Conservation (phyloP, 1,140 invertebrate genomes). For the Cyclina sinensis region DNA sequence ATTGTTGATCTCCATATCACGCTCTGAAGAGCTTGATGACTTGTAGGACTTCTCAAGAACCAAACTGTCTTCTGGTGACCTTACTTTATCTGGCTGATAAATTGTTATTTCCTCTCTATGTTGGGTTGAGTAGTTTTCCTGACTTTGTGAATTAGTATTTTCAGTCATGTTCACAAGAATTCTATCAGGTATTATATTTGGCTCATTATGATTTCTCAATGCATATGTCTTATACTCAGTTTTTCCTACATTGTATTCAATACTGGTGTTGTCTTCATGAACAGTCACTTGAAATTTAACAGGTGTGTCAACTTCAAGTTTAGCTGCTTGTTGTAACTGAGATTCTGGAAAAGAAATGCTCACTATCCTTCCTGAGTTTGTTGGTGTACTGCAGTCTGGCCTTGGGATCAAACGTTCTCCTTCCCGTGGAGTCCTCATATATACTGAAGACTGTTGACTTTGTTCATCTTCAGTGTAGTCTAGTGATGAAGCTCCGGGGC, state of each 20-base stretch:
- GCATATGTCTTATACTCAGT: conserved; percentile 81
- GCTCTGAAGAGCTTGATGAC: conserved; percentile 45
- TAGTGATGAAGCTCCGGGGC: conserved; percentile 58
- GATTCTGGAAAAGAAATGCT: conserved; percentile 57
- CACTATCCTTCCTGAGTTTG: neutral
- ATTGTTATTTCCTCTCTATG: conserved; percentile 68
- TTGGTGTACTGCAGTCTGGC: conserved; percentile 59
- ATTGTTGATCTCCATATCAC: conserved; percentile 54
- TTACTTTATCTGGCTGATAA: conserved; percentile 55
- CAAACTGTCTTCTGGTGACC: conserved; percentile 41
- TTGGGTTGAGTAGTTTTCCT: conserved; percentile 70
- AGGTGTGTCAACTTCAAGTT: conserved; percentile 45
- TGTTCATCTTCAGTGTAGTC: conserved; percentile 16
- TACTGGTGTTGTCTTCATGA: conserved; percentile 79
- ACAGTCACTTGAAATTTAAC: conserved; percentile 79
- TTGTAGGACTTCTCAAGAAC: conserved; percentile 14
- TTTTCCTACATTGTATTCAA: conserved; percentile 81
- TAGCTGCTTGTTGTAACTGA: conserved; percentile 41
- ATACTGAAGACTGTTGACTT: conserved; percentile 44
- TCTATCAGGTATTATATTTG: conserved; percentile 73
- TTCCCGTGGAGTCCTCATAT: neutral
- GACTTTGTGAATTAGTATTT: conserved; percentile 66
- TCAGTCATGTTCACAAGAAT: conserved; percentile 79
- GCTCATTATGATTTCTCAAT: conserved; percentile 64
- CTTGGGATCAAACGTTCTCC: neutral